These are phyloP conservation scores for Iphiclides podalirius DNA, from an alignment of 2,888 invertebrate genomes.

Conservation along the genomic window DNA sequence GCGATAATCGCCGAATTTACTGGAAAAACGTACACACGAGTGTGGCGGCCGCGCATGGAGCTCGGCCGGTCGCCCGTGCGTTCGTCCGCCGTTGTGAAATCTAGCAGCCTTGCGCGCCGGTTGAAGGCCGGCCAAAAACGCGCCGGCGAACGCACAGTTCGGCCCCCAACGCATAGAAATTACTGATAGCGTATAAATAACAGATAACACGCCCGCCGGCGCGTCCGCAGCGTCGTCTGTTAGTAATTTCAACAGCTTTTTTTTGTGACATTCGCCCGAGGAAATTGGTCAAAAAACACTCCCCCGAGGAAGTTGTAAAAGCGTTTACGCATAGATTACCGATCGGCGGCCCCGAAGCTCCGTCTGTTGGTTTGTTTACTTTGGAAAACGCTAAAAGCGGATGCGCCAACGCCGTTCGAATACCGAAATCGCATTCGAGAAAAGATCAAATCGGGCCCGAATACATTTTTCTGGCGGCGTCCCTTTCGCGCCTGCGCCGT, in stretches of 20 bases:
- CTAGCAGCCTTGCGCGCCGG: slow-evolving; percentile 63
- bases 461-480: slow-evolving; percentile 40
- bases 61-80: slow-evolving; percentile 10
- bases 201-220: too few species aligned
- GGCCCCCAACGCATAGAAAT: slow-evolving; percentile 44
- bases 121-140: slow-evolving; percentile 68
- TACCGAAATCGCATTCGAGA: slow-evolving; percentile 66
- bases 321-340: slow-evolving; percentile 57
- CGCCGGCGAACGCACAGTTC: slow-evolving; percentile 49
- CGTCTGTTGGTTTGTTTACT: slow-evolving; percentile 54
- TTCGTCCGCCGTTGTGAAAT: slow-evolving; percentile 66
- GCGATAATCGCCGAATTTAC: background rate
- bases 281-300: background rate
- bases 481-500: slow-evolving; percentile 39
- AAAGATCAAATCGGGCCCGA: slow-evolving; percentile 41
- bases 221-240: too few species aligned
- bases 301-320: slow-evolving; percentile 65
- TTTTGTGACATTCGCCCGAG: slow-evolving; percentile 29
- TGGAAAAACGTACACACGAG: slow-evolving; percentile 34
- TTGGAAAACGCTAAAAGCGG: slow-evolving; percentile 72
- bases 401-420: slow-evolving; percentile 74
- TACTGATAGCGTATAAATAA: slow-evolving; percentile 50
- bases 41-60: background rate
- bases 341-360: slow-evolving; percentile 51
- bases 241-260: slow-evolving; percentile 33